These are phyloP conservation scores for Leptopilina boulardi DNA, from an alignment of 1,140 invertebrate species.

Conservation along the genomic window DNA sequence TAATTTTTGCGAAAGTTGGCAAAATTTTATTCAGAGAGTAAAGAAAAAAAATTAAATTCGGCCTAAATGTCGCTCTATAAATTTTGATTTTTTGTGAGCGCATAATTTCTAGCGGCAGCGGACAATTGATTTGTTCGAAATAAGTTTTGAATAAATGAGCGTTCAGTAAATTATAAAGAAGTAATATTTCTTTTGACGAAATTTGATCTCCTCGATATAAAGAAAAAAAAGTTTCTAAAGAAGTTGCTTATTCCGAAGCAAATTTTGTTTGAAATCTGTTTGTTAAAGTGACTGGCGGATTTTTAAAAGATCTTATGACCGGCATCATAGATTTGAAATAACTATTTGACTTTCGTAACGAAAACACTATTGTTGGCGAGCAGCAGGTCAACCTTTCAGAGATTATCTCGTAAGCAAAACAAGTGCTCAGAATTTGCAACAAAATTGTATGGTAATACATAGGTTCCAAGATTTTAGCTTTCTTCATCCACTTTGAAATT, in stretches of 20 bases:
- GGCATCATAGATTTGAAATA: constrained; percentile 52
- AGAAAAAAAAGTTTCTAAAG: constrained; percentile 45
- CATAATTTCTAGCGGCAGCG: constrained; percentile 35
- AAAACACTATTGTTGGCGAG: constrained; percentile 49
- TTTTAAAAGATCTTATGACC: constrained; percentile 54
- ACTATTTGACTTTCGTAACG: constrained; percentile 45
- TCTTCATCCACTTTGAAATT: constrained; percentile 33
- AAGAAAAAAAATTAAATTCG: neutral
- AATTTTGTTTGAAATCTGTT: constrained; percentile 50
- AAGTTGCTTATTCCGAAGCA: constrained; percentile 28
- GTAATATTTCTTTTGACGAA: constrained; percentile 40
- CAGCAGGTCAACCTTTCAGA: constrained; percentile 13
- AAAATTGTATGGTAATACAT: constrained; percentile 41
- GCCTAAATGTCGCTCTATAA: constrained; percentile 2
- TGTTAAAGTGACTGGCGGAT: constrained; percentile 44
- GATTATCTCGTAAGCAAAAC: constrained; percentile 50
- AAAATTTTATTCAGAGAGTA: constrained; percentile 22
- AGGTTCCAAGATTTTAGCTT: constrained; percentile 14
- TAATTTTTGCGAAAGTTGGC: constrained; percentile 5
- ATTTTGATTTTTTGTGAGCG: constrained; percentile 41
- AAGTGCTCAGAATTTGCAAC: constrained; percentile 51
- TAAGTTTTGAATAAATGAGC: constrained; percentile 41
- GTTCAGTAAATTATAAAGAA: constrained; percentile 43
- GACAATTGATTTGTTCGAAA: constrained; percentile 38
- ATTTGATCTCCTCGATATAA: constrained; percentile 51